Evolutionary conservation across 2,888 invertebrate genomes (phyloP), one percentile per base, ranked within the genome.

Genomic region (Dendrolimus houi): DNA sequence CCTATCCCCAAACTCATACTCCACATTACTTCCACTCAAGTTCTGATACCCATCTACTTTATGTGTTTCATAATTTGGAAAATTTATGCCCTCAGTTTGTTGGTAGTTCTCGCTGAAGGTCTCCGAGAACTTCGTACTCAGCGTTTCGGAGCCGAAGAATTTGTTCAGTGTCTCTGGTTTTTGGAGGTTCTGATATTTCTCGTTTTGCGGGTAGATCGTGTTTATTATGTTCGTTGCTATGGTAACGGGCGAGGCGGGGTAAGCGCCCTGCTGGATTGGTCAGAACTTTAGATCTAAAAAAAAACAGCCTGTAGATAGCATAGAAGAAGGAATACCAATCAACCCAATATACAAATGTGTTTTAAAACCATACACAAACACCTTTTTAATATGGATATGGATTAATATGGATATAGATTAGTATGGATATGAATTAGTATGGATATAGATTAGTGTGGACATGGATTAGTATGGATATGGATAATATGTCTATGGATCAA

Each of bases 261-360:
- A 79, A 14, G 80, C 78, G 77, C 81, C 82, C 77, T 82, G 86
- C 8, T 81, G 83, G 66, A 80, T 73, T 74, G 92, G 92, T 93
- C 92, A 93, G 92, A 93, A 93, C 72, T 93, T 93, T 80, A 93
- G 74, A 68, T 93, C 91, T 91, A 77, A 0, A 66, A 74, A 61
- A 14, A 14, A 52, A 53, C 29, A 29, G 3, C 6, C 29, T 6
- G 29, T 29, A 29, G 29, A 29, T 29, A 29, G 0, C 29, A 29
- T 29, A 29, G 29, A 29, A 29, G 29, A 29, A 29, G 29, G 29
- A 29, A 29, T 29, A 6, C 6, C 29, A 29, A 29, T 29, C 29
- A 29, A 29, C 29, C 29, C 3, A 29, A 29, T 29, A 29, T n/a
- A 6, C 3, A 29, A 29, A 14, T 14, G 14, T n/a, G n/a, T n/a